phyloP scores from a whole-genome alignment of 2,888 invertebrate species.

The Drosophila pseudotalamancana region DNA sequence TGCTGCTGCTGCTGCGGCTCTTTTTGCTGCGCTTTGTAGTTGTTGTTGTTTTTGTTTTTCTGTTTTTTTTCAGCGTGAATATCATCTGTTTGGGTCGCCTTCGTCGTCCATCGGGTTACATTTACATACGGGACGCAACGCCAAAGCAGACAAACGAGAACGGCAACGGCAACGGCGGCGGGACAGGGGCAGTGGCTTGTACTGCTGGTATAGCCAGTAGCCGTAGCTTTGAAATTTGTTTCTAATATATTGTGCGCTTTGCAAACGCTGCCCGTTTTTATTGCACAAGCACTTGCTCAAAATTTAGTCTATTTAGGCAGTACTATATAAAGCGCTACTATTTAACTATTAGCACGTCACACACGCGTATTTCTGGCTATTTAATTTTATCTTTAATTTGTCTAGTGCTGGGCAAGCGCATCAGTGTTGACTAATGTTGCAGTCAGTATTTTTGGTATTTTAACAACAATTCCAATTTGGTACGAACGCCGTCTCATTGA shows the following conservation, averaged over 20 bases:
- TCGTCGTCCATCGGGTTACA: slow-evolving; percentile 65
- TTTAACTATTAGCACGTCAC: slow-evolving; percentile 56
- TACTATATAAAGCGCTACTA: slow-evolving; percentile 35
- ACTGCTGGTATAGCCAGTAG: slow-evolving; percentile 34
- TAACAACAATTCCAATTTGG: slow-evolving; percentile 11
- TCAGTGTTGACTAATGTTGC: slow-evolving; percentile 36
- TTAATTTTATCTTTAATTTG: slow-evolving; percentile 64
- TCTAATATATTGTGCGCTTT: slow-evolving; percentile 24
- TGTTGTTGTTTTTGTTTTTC: slow-evolving; percentile 53
- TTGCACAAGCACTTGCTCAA: slow-evolving; percentile 63
- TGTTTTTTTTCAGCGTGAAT: slow-evolving; percentile 51
- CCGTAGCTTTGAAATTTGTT: slow-evolving; percentile 52
- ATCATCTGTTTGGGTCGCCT: slow-evolving; percentile 65
- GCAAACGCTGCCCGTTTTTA: slow-evolving; percentile 34
- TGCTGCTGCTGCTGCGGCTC: slow-evolving; percentile 30
- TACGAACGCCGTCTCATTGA: slow-evolving; percentile 1
- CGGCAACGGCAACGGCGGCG: slow-evolving; percentile 24
- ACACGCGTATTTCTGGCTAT: slow-evolving; percentile 54
- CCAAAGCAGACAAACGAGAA: slow-evolving; percentile 53
- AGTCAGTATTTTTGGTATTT: slow-evolving; percentile 28
- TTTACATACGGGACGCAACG: slow-evolving; percentile 61
- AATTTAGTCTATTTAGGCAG: slow-evolving; percentile 55
- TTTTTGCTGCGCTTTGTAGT: slow-evolving; percentile 43
- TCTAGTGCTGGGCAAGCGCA: slow-evolving; percentile 44
- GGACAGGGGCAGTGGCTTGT: slow-evolving; percentile 43